Evolutionary conservation across 2,113 vertebrate species (phyloP).

Genomic region (Gnathonemus echidnorhynchus): DNA sequence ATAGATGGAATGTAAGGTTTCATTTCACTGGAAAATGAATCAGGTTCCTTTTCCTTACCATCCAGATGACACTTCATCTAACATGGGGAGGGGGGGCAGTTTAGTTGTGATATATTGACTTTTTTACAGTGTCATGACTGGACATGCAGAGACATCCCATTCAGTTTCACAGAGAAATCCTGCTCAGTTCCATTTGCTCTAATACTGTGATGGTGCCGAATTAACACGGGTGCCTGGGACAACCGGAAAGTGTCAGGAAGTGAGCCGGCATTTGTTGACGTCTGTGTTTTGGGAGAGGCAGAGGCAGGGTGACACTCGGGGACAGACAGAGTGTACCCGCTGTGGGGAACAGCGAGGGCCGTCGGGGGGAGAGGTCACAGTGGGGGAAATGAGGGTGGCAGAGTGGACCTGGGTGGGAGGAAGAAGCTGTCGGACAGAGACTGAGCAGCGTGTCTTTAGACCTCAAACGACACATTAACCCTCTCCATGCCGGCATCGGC

Average conservation of each 20-base stretch:
- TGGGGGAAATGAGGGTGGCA: neutral
- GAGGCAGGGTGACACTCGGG: neutral
- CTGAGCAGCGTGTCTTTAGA: neutral
- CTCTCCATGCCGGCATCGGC: neutral
- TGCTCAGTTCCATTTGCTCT: neutral
- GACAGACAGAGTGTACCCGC: neutral
- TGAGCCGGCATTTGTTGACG: neutral
- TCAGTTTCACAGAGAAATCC: neutral
- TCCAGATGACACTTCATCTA: neutral
- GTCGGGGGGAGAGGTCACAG: neutral
- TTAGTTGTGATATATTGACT: neutral
- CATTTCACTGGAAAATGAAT: neutral
- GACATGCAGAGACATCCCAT: neutral
- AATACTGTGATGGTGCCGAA: neutral
- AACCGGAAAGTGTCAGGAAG: neutral
- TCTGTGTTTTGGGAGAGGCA: neutral
- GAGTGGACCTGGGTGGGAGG: constrained; percentile 2
- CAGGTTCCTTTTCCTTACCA: neutral
- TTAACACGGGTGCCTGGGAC: no score
- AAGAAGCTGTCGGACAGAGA: neutral
- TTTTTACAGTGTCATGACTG: neutral
- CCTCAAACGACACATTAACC: neutral
- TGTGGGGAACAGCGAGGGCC: neutral
- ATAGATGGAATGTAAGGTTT: neutral
- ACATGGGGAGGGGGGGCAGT: neutral